Evolutionary conservation across 2,888 invertebrate genomes (phyloP).

Genomic region (Lycophotia porphyrea): DNA sequence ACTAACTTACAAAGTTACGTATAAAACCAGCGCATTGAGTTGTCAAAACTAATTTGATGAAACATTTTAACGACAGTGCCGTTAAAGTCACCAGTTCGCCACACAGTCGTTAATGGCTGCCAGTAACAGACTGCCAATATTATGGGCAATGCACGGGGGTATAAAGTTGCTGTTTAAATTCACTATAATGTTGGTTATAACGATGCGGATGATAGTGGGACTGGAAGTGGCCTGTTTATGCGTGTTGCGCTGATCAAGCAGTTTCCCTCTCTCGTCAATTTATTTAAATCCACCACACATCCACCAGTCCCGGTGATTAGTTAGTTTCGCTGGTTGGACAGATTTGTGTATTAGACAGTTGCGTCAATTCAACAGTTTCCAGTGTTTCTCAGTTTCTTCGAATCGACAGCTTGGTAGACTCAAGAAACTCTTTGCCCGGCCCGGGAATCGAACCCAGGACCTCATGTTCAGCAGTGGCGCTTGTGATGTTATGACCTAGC

Average conservation of each 20-base stretch:
- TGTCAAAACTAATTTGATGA: constrained; percentile 60
- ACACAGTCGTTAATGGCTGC: constrained; percentile 53
- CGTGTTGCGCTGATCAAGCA: background rate
- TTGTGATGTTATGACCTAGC: too few species aligned
- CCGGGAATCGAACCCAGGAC: too few species aligned
- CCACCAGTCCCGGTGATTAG: background rate
- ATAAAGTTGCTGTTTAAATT: constrained; percentile 61
- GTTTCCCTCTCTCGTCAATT: too few species aligned
- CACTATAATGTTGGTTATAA: constrained; percentile 49
- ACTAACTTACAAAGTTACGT: constrained; percentile 22
- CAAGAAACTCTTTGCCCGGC: too few species aligned
- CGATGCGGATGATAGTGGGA: background rate
- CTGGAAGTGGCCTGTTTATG: constrained; percentile 36
- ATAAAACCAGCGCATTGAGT: constrained; percentile 41
- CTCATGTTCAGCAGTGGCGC: too few species aligned
- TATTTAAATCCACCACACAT: too few species aligned
- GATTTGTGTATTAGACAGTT: background rate
- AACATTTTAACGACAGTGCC: constrained; percentile 61
- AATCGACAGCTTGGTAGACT: too few species aligned
- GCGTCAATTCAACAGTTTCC: background rate
- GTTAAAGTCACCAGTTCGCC: constrained; percentile 51
- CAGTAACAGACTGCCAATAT: constrained; percentile 49
- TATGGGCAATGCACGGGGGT: constrained; percentile 46
- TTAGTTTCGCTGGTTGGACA: background rate
- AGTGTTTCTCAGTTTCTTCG: background rate